Conservation (phyloP, 2,113 vertebrate species). For the Malurus cyaneus region DNA sequence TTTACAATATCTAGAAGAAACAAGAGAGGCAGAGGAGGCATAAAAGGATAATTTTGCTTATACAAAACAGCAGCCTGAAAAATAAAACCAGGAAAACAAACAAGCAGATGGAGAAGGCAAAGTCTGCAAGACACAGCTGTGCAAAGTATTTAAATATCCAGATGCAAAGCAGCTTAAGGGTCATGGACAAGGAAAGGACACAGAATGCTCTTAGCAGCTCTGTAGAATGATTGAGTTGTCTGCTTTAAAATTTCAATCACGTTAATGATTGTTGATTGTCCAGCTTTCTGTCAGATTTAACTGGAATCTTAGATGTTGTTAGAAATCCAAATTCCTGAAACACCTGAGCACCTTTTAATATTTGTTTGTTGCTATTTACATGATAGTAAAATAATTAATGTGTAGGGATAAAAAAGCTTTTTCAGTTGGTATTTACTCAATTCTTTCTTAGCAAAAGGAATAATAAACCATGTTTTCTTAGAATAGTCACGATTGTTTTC, state of each 20-base stretch:
- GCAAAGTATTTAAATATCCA: constrained; percentile 71
- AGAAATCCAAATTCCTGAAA: background rate
- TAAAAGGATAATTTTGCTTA: constrained; percentile 80
- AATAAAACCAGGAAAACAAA: constrained; percentile 77
- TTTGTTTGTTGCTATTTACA: background rate
- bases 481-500: background rate
- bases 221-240: background rate
- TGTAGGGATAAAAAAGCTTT: background rate
- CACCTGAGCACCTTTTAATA: background rate
- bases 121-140: constrained; percentile 73
- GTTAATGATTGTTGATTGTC: background rate
- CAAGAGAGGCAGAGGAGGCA: constrained; percentile 51
- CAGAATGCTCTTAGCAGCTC: constrained; percentile 11
- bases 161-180: constrained; percentile 68
- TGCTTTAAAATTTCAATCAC: constrained; percentile 4
- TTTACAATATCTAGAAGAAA: constrained; percentile 67
- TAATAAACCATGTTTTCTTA: background rate
- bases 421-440: background rate
- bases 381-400: background rate
- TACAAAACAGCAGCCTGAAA: constrained; percentile 78
- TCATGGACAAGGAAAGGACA: constrained; percentile 5
- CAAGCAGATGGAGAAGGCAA: constrained; percentile 76
- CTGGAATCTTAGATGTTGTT: background rate
- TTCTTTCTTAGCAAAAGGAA: background rate
- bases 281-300: background rate